Evolutionary conservation across 2,888 invertebrate species (phyloP).

Genomic region (Dryococelus australis): DNA sequence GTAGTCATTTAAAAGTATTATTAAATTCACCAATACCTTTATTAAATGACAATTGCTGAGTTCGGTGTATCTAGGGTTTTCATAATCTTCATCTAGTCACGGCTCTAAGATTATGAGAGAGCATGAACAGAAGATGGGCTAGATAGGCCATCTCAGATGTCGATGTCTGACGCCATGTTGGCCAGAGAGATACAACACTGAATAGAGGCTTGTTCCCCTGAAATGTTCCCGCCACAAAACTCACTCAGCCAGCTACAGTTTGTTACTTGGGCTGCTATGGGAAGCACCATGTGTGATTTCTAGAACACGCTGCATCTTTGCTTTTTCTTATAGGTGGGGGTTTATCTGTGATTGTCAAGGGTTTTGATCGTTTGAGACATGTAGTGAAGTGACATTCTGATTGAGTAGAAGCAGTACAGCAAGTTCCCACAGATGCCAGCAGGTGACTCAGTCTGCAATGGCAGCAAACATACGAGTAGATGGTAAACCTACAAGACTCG

Average conservation of each 20-base stretch:
- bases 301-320: slow-evolving; percentile 12
- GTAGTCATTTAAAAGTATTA: no score
- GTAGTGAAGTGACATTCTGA: background rate
- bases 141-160: no score
- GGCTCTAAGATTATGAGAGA: no score
- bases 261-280: no score
- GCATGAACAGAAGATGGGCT: no score
- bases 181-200: no score
- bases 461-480: background rate
- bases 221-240: background rate
- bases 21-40: no score
- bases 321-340: background rate
- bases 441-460: background rate
- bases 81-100: no score
- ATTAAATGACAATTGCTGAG: no score
- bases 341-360: slow-evolving; percentile 6
- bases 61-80: no score
- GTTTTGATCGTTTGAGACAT: background rate
- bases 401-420: background rate
- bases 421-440: background rate
- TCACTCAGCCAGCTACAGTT: no score
- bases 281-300: background rate
- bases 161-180: no score
- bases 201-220: background rate
- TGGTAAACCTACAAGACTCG: background rate